A percentile compares a stretch with the other conserved stretches of the same genome.
Conservation (phyloP, 2,888 invertebrate genomes). For the Acanthosepion esculentum region DNA sequence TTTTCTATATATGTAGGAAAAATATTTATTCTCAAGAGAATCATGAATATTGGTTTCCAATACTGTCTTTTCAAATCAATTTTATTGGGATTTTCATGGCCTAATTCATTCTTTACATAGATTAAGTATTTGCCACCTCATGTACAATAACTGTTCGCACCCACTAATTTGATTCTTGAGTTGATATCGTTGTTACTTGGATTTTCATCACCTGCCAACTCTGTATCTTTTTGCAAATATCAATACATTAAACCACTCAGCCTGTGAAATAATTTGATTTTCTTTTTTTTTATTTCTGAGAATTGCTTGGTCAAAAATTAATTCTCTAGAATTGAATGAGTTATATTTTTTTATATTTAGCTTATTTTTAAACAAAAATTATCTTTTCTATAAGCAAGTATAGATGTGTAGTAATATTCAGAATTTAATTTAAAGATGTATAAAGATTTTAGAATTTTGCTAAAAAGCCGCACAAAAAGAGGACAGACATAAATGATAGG, state of each 20-base stretch:
- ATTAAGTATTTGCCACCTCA: not conserved
- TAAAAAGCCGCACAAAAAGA: no score
- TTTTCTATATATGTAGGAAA: no score
- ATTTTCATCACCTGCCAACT: not conserved
- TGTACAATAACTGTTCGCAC: not conserved
- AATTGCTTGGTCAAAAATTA: no score
- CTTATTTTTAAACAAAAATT: no score
- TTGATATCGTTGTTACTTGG: not conserved
- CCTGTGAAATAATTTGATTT: not conserved
- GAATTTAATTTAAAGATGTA: no score
- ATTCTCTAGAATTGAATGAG: no score
- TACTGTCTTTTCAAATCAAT: not conserved
- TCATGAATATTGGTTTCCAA: not conserved
- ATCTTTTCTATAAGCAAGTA: no score
- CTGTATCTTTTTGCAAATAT: not conserved
- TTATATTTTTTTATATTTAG: no score
- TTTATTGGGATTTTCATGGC: not conserved
- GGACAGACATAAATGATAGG: no score
- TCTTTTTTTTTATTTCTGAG: not conserved
- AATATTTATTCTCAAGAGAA: no score
- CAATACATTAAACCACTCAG: not conserved
- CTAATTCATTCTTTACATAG: not conserved
- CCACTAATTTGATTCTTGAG: not conserved
- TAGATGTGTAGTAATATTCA: no score
- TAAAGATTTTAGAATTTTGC: no score